Base-by-base conservation (phyloP, 2,888 invertebrate species). In the Dicranocentrus wangi region DNA sequence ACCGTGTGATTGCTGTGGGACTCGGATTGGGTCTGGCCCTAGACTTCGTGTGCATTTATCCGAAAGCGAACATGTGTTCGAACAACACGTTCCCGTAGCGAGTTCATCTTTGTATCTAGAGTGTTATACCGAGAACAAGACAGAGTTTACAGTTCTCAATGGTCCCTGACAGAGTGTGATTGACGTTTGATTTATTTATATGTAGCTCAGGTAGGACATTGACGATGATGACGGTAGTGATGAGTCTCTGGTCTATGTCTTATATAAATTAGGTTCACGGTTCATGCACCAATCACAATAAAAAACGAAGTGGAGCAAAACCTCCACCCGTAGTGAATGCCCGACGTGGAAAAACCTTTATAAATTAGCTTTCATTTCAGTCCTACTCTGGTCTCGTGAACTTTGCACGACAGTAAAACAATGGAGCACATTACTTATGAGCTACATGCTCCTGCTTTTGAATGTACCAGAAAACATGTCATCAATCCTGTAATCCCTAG, bases 151-250 rank as follows among this genome's bases (percentile, higher is more conserved):
- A n/a, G n/a, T n/a, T n/a, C n/a, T 17, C 39, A 42, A 42, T 63
- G 39, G 47, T 55, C 19, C 19, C 43, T 73, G 73, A 80, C 69
- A 68, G 28, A 27, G 21, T 7, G 53, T 73, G 80, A 80, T 80
- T 80, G 80, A 80, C 80, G 69, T 80, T 73, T 80, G 80, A 80
- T 80, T 80, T 79, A 72, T 79, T 69, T 70, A 47, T 70, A 55
- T 63, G 42, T 65, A 39, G 47, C 39, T 61, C 73, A 80, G 68
- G 80, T 73, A 63, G n/a, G 32, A 65, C 43, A 51, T 19, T 65
- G 27, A 43, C 10, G 58, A 65, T 47, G 55, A 60, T 47, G 69
- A 32, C 17, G 65, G 25, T 19, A 23, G 58, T 68, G 72, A 72
- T 79, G 79, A 63, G 63, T 60, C 71, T 43, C 28, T 58, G 8